These are phyloP conservation scores for Dendroctonus valens DNA, from an alignment of 1,140 invertebrate genomes.

Conservation along the genomic window DNA sequence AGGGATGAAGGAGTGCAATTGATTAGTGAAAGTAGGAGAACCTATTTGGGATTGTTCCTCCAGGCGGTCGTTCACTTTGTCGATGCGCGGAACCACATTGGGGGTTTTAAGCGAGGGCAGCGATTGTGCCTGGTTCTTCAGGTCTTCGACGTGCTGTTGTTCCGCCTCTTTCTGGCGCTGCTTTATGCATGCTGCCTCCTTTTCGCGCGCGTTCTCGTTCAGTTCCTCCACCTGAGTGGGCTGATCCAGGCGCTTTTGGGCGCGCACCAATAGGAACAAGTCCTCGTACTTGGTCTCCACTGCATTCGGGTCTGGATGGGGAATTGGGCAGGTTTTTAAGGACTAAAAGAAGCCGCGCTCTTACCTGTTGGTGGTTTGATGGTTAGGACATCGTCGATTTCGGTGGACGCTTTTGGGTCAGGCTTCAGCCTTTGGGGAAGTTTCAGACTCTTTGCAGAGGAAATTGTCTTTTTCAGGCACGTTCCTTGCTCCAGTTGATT, in stretches of 20 bases:
- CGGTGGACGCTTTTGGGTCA: too few species aligned
- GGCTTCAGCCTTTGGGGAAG: too few species aligned
- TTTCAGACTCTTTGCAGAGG: too few species aligned
- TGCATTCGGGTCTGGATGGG: too few species aligned
- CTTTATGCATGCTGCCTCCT: background rate
- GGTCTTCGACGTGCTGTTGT: background rate
- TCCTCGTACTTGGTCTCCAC: too few species aligned
- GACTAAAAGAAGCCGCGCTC: too few species aligned
- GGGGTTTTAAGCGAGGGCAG: background rate
- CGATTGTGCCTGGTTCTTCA: background rate
- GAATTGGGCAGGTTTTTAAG: too few species aligned
- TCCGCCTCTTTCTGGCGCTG: background rate
- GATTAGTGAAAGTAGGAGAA: background rate
- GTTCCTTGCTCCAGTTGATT: too few species aligned
- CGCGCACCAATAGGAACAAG: background rate
- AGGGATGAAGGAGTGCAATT: background rate
- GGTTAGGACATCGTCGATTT: too few species aligned
- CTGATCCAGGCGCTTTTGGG: background rate
- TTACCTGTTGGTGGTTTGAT: too few species aligned
- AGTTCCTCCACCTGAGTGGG: constrained; percentile 5
- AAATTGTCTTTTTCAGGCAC: too few species aligned
- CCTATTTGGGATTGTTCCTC: constrained; percentile 12
- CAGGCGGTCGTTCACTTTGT: constrained; percentile 8
- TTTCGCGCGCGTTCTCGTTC: background rate
- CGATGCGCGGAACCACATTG: background rate